Evolutionary conservation across 2,888 invertebrate species (phyloP), one percentile per base, ranked within the genome.

Genomic region (Marronus borbonicus): DNA sequence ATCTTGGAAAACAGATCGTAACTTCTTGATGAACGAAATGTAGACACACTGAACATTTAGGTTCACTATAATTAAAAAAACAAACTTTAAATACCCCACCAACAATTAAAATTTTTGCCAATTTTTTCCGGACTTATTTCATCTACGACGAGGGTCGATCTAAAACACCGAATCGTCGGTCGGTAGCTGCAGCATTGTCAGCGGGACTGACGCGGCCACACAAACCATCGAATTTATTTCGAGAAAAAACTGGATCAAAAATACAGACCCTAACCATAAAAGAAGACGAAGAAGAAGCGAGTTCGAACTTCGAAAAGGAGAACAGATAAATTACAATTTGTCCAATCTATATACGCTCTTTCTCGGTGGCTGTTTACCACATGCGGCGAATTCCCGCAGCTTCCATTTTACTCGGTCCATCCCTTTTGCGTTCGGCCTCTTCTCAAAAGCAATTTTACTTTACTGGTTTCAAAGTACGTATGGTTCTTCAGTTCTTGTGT

Each of bases 301-400:
- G 14, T 20, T 24, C 72, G 55, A 24, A 7, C 72, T 44, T 44
- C 44, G 8, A 44, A 36, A 36, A 36, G 31, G 44, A 12, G 72
- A 74, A 74, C 72, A 74, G 49, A 88, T 88, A 88, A 88, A 88
- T 88, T 88, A 88, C 87, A 88, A 88, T 88, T 88, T 88, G 88
- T 88, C 88, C 88, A 87, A 87, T 82, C 80, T 82, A 84, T 74
- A 74, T 60, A 74, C 72, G 28, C 31, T 85, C 82, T 83, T 28
- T 82, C 84, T 82, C 86, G 84, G 86, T 86, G 86, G 87, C 86
- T 85, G 84, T 82, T 68, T 68, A 83, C 86, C 87, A 85, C 87
- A 87, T 86, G 87, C 85, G 81, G 87, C 82, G 87, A 82, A 80
- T 86, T 84, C 85, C 85, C 83, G 83, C 83, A 82, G 87, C 84